Evolutionary conservation across 2,888 invertebrate genomes (phyloP), one percentile per base, ranked within the genome.

Genomic region (Biston betularia): DNA sequence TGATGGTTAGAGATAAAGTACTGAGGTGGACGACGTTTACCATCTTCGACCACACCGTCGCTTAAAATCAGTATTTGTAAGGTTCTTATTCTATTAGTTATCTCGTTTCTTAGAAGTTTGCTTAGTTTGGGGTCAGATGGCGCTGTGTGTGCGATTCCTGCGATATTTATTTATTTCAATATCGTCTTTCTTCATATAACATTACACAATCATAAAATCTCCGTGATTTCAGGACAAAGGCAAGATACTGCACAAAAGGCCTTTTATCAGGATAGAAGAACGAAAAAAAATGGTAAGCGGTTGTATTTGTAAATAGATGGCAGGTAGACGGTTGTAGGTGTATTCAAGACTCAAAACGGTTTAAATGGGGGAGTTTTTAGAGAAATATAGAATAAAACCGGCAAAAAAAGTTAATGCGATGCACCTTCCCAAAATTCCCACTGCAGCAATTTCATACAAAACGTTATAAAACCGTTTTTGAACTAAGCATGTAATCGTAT

Each of bases 271-370:
- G 78, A 78, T 78, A 76, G 76, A 83, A 74, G 72, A 83, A 89
- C 89, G 89, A 85, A 73, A 83, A 86, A 68, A 68, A 68, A 68
- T 85, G 80, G 82, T 73, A 83, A 86, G 86, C 85, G 86, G 88
- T 89, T 88, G 85, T 89, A 88, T 90, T 90, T 87, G 89, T 92
- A 90, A 92, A 92, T 88, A 87, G 84, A 83, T 79, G 75, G 90
- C 93, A 93, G 93, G 93, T 93, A 93, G 92, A 88, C 82, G 88
- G 85, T 92, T 89, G 90, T 92, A 90, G 91, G 92, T 90, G 91
- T 88, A 90, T 90, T 88, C 87, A 88, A 81, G 81, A 79, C 80
- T 85, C 75, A 72, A 76, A 86, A 86, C 84, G 84, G 84, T 84
- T 83, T 79, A 69, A 69, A 61, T 59, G 62, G 50, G 62, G 54